Base-by-base conservation (phyloP, 2,797 vertebrate genomes). In the Tenualosa ilisha region DNA sequence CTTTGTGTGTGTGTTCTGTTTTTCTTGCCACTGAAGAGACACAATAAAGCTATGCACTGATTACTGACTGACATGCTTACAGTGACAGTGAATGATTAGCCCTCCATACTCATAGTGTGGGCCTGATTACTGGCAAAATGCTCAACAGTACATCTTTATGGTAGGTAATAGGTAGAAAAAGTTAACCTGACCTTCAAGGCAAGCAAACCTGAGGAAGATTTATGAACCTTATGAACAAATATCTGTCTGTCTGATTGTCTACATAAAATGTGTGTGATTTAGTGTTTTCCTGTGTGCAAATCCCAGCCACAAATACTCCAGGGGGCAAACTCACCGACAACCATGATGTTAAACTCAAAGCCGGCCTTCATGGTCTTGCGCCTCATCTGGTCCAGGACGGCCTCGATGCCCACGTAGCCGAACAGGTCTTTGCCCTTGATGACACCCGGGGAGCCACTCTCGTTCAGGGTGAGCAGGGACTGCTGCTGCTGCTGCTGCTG, bases 291-390 rank as follows among this genome's bases (percentile, higher is more conserved):
- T 68, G 63, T 31, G 20, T 61, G 56, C 20, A n/a, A 7, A n/a
- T 17, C 2, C 8, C 46, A 84, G 22, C 61, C 89, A 97, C 96
- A 91, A 99, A 26, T n/a, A n/a, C 26, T 65, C 63, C 7, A 8
- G 46, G 46, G 46, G 46, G 4, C 11, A 31, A 37, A 79, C 72
- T 79, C 40, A 79, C 72, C 72, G 37, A 79, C 72, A 7, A 99
- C 97, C 97, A 99, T 99, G 94, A 99, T 95, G 94, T 99, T 99
- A 89, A 99, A 98, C 92, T 99, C 97, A 0, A 99, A 98, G 63
- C 97, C 97, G 0, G 93, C 95, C 92, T 98, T 99, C 96, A 99
- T 97, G 86, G 97, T 98, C 91, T 99, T 99, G 92, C 95, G 96
- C 86, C 95, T 96, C 96, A 99, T 97, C 93, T 99, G 98, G 89